Percentiles rank a stretch among this genome's conserved stretches.
phyloP scores from a whole-genome alignment of 2,113 vertebrate species.

The Cygnus buccinator region DNA sequence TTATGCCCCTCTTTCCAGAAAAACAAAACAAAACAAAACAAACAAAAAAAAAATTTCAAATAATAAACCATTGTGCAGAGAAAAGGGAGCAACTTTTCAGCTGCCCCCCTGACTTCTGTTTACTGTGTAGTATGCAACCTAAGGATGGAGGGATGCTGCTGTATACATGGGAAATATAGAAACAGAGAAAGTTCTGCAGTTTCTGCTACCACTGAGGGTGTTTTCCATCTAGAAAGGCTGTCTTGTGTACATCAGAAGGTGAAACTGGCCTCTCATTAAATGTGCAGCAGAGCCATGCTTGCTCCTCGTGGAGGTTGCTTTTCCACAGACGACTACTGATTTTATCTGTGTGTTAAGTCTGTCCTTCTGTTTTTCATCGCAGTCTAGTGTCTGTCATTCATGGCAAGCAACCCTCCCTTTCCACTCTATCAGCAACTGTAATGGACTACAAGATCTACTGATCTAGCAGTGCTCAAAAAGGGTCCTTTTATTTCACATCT shows the following conservation, averaged over 20 bases:
- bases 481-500: background rate
- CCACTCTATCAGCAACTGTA: background rate
- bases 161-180: background rate
- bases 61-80: background rate
- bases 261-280: background rate
- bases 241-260: background rate
- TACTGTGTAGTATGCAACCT: background rate
- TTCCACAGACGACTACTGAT: background rate
- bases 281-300: background rate
- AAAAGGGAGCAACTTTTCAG: background rate
- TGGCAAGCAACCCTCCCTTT: background rate
- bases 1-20: accelerated
- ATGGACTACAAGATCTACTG: background rate
- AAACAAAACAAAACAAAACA: background rate
- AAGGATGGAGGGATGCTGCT: background rate
- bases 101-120: background rate
- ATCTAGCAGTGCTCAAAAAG: background rate
- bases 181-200: background rate
- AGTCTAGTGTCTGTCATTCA: background rate
- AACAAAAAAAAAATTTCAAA: background rate
- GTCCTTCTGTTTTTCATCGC: background rate
- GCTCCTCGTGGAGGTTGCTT: background rate
- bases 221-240: background rate
- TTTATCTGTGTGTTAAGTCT: background rate
- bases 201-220: background rate